Percentiles rank a stretch among this genome's conserved stretches.
phyloP scores from a whole-genome alignment of 2,888 invertebrate species.

The Elaeidobius kamerunicus region DNA sequence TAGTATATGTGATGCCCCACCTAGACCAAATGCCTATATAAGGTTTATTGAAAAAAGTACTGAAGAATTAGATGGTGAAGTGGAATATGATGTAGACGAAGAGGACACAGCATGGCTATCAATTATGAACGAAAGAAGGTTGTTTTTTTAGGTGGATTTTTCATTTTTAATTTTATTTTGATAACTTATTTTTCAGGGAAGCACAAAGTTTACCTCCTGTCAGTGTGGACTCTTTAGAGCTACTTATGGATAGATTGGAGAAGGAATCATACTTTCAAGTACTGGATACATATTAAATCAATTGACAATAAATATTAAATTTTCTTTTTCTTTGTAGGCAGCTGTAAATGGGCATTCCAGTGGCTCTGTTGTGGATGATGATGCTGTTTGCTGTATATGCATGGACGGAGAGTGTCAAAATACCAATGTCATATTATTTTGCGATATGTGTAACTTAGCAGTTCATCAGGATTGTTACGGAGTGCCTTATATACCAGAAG shows the following conservation, averaged over 20 bases:
- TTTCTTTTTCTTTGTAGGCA: constrained; percentile 49
- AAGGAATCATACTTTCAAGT: constrained; percentile 96
- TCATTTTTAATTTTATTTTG: not conserved
- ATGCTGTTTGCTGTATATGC: constrained; percentile 98
- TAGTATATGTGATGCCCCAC: constrained; percentile 77
- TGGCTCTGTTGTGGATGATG: constrained; percentile 87
- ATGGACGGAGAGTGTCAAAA: constrained; percentile 99
- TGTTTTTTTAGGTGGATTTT: not conserved
- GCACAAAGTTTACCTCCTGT: constrained; percentile 70
- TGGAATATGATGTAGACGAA: constrained; percentile 97
- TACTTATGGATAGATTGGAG: constrained; percentile 96
- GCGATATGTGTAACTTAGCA: constrained; percentile 99
- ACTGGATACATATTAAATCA: too few relatives aligned
- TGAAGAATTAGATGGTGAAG: constrained; percentile 90
- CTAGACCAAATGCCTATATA: constrained; percentile 85
- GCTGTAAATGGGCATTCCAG: constrained; percentile 62
- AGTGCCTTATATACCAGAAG: constrained; percentile 58
- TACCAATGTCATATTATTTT: constrained; percentile 97
- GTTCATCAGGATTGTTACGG: constrained; percentile 99
- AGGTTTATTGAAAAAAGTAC: constrained; percentile 92
- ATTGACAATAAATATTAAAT: constrained; percentile 1
- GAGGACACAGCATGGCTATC: constrained; percentile 95
- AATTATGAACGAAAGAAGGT: constrained; percentile 75
- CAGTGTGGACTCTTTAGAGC: constrained; percentile 86
- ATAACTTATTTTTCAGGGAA: constrained; percentile 52